These are phyloP conservation scores for Plestiodon gilberti DNA, from an alignment of 2,113 vertebrate species.

Conservation along the genomic window DNA sequence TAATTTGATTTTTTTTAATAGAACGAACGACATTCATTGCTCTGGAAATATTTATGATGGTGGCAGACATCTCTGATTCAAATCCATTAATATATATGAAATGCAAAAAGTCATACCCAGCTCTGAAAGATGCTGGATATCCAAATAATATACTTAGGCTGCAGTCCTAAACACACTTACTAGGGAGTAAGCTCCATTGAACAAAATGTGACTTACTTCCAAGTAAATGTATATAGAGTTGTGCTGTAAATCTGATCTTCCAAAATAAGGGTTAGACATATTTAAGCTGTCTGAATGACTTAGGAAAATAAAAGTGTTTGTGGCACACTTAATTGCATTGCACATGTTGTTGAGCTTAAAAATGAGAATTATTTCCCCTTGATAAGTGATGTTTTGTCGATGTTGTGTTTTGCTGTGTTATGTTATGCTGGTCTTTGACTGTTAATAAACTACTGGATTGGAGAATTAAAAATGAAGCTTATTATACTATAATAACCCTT, in stretches of 20 bases:
- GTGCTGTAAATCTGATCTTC: background rate
- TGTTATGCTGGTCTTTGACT: no score
- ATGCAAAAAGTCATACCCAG: background rate
- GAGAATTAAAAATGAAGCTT: background rate
- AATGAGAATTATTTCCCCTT: no score
- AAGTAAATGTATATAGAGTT: no score
- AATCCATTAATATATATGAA: background rate
- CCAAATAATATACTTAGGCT: background rate
- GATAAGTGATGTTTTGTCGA: no score
- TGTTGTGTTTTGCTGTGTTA: no score
- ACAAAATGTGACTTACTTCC: no score
- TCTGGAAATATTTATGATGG: background rate
- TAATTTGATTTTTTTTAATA: background rate
- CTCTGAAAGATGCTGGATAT: background rate
- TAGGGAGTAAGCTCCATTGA: no score
- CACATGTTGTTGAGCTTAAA: background rate
- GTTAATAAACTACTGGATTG: no score
- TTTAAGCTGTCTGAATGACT: background rate
- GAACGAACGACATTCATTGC: background rate
- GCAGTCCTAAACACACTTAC: no score
- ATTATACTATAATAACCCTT: background rate
- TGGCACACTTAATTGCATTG: background rate
- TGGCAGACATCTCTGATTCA: background rate
- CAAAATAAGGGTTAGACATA: background rate
- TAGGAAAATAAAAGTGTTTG: background rate